Evolutionary conservation across 2,888 invertebrate species (phyloP), one percentile per base, ranked within the genome.

Genomic region (Polydrusus cervinus): DNA sequence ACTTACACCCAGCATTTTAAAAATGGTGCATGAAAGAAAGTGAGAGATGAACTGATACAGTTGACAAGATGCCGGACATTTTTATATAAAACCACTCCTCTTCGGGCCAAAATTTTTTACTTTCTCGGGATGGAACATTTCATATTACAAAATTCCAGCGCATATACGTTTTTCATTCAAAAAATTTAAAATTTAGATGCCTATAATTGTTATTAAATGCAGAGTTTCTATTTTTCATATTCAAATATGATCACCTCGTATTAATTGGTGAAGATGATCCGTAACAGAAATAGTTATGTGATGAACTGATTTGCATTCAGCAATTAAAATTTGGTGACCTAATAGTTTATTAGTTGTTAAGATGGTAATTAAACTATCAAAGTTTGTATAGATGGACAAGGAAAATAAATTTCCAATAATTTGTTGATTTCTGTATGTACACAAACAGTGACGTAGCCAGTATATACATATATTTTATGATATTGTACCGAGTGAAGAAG

Each of bases 21-120:
- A 80, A 75, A 61, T 80, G 78, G 40, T 78, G 75, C 70, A 74
- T 66, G 78, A 73, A 79, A 74, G 65, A 74, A 78, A 79, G 78
- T 73, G 75, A 79, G 78, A 79, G 78, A 75, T 71, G 75, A 71
- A 75, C 75, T 75, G 75, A 75, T 75, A 65, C 66, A 49, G 71
- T 51, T 67, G 65, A 65, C 16, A 60, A 47, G 8, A 60, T 60
- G 67, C 74, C 75, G 78, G 81, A 79, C 60, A 69, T 77, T 71
- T 83, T 83, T 84, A 84, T 84, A 84, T 62, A 62, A 62, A 77
- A 80, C 83, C 83, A 82, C 83, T 80, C 83, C 83, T 83, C 75
- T 47, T 51, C 71, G 47, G 74, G 79, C 78, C 79, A 78, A 80
- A 76, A 7, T 79, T 77, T 79, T 76, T 79, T 71, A 83, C 83